Evolutionary conservation across 2,113 vertebrate genomes (phyloP).

Genomic region (Leuciscus idus): DNA sequence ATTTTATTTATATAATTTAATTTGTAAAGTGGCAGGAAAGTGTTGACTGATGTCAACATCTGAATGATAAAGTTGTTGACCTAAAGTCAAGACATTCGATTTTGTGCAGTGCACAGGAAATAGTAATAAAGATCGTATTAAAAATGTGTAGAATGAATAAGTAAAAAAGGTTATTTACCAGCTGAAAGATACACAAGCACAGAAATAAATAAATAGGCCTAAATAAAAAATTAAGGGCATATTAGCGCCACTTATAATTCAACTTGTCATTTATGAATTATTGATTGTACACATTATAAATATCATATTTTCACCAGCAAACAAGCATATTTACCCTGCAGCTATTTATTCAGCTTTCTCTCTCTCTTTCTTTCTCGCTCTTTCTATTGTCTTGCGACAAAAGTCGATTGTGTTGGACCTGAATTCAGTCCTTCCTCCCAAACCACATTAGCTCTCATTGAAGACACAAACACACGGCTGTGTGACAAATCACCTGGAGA

Average conservation of each 20-base stretch:
- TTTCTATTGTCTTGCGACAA: conserved; percentile 32
- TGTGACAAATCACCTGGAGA: conserved; percentile 38
- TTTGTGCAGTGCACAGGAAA: background rate
- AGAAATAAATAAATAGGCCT: background rate
- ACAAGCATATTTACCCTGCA: conserved; percentile 1
- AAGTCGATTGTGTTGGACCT: conserved; percentile 41
- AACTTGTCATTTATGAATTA: conserved; percentile 33
- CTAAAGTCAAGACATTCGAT: background rate
- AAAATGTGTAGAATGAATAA: background rate
- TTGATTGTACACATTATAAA: conserved; percentile 23
- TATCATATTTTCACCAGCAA: conserved; percentile 24
- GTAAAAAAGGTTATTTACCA: background rate
- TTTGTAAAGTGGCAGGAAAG: too few species aligned
- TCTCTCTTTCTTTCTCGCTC: conserved; percentile 9
- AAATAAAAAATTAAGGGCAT: background rate
- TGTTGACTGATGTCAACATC: background rate
- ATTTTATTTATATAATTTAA: too few species aligned
- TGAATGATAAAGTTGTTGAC: background rate
- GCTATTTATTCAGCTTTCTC: conserved; percentile 9
- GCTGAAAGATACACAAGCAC: background rate
- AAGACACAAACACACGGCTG: conserved; percentile 26
- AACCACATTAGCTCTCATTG: conserved; percentile 32
- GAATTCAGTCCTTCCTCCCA: conserved; percentile 31
- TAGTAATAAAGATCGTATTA: background rate
- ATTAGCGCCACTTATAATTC: conserved; percentile 1